Evolutionary conservation across 1,140 invertebrate genomes (phyloP).

Genomic region (Phymastichus coffea): DNA sequence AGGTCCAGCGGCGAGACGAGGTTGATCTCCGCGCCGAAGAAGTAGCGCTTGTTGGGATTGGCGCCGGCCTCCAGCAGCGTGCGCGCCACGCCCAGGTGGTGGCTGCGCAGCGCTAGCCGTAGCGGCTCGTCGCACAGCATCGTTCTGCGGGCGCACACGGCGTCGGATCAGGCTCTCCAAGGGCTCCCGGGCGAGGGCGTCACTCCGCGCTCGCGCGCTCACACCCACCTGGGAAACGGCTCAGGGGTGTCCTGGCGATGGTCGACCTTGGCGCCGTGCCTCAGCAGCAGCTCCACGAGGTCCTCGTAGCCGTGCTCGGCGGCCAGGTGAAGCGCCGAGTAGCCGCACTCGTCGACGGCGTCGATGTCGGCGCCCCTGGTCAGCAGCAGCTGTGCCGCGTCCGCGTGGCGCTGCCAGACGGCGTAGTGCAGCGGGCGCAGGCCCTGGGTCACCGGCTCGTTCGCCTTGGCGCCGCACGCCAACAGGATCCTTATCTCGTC

Average conservation of each 20-base stretch:
- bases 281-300: slow-evolving; percentile 72
- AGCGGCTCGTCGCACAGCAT: slow-evolving; percentile 80
- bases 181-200: no score
- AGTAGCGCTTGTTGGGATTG: slow-evolving; percentile 78
- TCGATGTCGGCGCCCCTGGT: slow-evolving; percentile 81
- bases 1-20: slow-evolving; percentile 75
- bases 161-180: background rate
- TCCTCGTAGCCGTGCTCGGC: slow-evolving; percentile 81
- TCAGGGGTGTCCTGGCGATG: slow-evolving; percentile 71
- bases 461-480: slow-evolving; percentile 81
- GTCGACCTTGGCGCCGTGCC: slow-evolving; percentile 78
- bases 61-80: slow-evolving; percentile 70
- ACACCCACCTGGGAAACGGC: slow-evolving; percentile 59
- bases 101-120: slow-evolving; percentile 80
- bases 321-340: slow-evolving; percentile 83
- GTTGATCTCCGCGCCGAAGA: slow-evolving; percentile 89
- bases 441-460: slow-evolving; percentile 76
- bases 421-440: slow-evolving; percentile 89
- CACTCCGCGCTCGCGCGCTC: no score
- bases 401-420: slow-evolving; percentile 80
- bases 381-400: slow-evolving; percentile 75
- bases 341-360: slow-evolving; percentile 85
- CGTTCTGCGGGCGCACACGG: slow-evolving; percentile 52
- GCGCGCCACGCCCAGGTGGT: slow-evolving; percentile 74
- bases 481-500: slow-evolving; percentile 84